Conservation (phyloP, 2,797 vertebrate species). For the Salarias fasciatus region DNA sequence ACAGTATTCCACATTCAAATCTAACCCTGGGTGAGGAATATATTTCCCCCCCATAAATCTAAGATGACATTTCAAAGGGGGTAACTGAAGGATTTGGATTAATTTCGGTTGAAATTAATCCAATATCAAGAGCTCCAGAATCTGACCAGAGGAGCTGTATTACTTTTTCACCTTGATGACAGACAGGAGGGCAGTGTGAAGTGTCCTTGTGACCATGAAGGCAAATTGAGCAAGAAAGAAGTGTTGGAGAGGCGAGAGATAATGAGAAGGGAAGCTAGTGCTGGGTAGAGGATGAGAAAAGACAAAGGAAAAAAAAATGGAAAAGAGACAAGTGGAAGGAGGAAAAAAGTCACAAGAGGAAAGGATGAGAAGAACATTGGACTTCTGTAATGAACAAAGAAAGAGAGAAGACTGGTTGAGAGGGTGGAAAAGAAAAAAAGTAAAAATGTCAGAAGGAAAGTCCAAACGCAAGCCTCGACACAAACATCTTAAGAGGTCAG, state of each 20-base stretch:
- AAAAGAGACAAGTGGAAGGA: background rate
- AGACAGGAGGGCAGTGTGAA: conserved; percentile 18
- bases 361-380: background rate
- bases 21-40: conserved; percentile 6
- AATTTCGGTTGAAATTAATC: conserved; percentile 44
- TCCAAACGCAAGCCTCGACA: background rate
- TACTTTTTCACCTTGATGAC: conserved; percentile 46
- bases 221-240: conserved; percentile 12
- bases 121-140: conserved; percentile 22
- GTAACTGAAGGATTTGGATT: conserved; percentile 15
- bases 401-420: background rate
- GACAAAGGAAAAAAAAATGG: background rate
- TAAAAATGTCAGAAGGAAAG: conserved; percentile 8
- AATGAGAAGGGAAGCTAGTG: background rate
- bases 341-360: conserved; percentile 4
- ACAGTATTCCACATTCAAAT: conserved; percentile 20
- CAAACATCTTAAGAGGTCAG: background rate
- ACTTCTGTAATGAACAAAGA: background rate
- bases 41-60: conserved; percentile 15
- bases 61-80: conserved; percentile 30
- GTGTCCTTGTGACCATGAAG: conserved; percentile 8
- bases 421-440: background rate
- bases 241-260: background rate
- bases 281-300: background rate
- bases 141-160: conserved; percentile 22